These are phyloP conservation scores for Poeciliopsis presidionis DNA, from an alignment of 2,797 vertebrate genomes.

Conservation along the genomic window DNA sequence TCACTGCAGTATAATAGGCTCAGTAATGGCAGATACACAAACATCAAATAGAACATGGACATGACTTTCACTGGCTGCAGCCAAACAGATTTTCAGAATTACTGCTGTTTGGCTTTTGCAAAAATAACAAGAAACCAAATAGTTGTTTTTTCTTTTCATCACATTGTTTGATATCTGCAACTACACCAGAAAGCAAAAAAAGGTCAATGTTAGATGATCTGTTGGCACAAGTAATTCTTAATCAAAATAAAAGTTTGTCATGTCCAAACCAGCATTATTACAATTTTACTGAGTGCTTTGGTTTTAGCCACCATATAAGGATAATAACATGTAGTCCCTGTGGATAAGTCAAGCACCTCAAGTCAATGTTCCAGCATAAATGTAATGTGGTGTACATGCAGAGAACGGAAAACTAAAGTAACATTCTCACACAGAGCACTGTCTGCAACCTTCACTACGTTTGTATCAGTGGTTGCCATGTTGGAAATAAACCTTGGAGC, in stretches of 20 bases:
- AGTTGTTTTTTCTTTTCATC: neutral
- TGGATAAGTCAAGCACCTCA: neutral
- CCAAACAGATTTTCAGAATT: neutral
- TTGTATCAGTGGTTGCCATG: neutral
- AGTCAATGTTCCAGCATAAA: neutral
- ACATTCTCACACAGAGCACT: neutral
- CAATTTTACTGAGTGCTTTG: neutral
- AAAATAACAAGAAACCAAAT: neutral
- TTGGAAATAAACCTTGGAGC: neutral
- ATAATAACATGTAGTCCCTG: neutral
- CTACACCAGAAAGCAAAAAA: neutral
- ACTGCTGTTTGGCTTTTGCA: neutral
- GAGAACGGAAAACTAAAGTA: neutral
- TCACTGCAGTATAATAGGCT: neutral
- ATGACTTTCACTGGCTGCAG: neutral
- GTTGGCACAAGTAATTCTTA: neutral
- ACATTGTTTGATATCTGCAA: neutral
- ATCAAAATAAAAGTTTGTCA: neutral
- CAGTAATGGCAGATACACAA: neutral
- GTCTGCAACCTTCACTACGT: neutral
- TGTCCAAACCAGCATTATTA: neutral
- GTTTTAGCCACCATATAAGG: neutral
- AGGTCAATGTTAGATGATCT: neutral
- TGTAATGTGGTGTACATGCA: neutral
- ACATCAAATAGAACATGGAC: neutral